Evolutionary conservation across 2,113 vertebrate species (phyloP).

Genomic region (Mustelus asterias): DNA sequence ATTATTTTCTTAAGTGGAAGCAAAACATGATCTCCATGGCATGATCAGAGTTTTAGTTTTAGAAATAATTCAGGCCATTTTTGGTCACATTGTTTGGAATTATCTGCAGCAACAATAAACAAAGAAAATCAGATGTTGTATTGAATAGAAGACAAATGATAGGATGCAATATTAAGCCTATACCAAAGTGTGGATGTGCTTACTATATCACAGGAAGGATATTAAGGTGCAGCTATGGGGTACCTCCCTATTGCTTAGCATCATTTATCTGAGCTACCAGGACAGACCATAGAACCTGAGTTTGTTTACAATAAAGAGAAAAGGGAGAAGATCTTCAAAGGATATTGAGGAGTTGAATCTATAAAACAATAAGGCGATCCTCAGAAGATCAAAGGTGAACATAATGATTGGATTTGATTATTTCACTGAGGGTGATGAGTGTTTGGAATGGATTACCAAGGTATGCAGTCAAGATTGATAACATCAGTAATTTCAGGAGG

Average conservation of each 20-base stretch:
- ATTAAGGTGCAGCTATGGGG: background rate
- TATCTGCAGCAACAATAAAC: background rate
- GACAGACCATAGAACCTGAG: background rate
- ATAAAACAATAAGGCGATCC: background rate
- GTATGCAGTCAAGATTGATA: background rate
- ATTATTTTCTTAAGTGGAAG: background rate
- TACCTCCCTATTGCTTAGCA: background rate
- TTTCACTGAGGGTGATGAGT: background rate
- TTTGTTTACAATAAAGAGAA: background rate
- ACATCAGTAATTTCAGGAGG: background rate
- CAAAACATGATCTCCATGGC: background rate
- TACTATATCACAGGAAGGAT: background rate
- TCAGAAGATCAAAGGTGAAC: background rate
- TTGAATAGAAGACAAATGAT: background rate
- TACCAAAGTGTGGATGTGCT: background rate
- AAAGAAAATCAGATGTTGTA: background rate
- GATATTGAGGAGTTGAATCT: background rate
- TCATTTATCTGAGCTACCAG: background rate
- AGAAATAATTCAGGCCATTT: background rate
- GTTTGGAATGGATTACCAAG: background rate
- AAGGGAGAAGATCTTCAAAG: background rate
- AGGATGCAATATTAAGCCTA: background rate
- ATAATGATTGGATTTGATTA: background rate
- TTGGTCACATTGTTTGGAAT: background rate
- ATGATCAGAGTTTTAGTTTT: background rate